phyloP scores from a whole-genome alignment of 2,113 vertebrate genomes.

The Phoenicopterus ruber region DNA sequence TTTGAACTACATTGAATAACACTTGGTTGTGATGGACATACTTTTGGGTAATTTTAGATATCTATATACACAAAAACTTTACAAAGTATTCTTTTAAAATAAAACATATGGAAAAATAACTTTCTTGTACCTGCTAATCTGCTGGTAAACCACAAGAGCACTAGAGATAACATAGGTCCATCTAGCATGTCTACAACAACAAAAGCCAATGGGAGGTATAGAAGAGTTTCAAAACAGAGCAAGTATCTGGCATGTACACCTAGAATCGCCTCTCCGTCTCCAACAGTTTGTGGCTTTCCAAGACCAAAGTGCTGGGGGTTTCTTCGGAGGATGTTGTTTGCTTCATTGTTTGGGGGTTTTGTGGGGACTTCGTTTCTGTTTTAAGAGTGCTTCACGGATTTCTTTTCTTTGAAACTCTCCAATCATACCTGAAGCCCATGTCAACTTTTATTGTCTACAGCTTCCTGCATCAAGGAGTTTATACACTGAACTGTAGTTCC shows the following conservation, averaged over 20 bases:
- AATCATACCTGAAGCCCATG: neutral
- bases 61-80: neutral
- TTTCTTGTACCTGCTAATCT: neutral
- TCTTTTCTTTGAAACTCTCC: neutral
- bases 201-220: neutral
- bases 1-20: neutral
- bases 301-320: neutral
- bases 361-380: neutral
- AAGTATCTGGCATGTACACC: fast-evolving
- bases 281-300: neutral
- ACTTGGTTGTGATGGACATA: neutral
- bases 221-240: neutral
- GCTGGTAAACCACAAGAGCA: neutral
- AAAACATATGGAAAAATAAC: neutral
- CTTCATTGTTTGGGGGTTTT: neutral
- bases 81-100: neutral
- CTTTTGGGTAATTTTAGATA: neutral
- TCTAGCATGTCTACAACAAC: neutral
- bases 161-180: neutral
- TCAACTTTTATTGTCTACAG: neutral
- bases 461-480: neutral
- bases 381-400: neutral
- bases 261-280: neutral
- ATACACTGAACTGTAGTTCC: neutral
- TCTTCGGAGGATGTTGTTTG: neutral